Base-by-base conservation (phyloP, 2,888 invertebrate species). In the Trachelus tabidus region DNA sequence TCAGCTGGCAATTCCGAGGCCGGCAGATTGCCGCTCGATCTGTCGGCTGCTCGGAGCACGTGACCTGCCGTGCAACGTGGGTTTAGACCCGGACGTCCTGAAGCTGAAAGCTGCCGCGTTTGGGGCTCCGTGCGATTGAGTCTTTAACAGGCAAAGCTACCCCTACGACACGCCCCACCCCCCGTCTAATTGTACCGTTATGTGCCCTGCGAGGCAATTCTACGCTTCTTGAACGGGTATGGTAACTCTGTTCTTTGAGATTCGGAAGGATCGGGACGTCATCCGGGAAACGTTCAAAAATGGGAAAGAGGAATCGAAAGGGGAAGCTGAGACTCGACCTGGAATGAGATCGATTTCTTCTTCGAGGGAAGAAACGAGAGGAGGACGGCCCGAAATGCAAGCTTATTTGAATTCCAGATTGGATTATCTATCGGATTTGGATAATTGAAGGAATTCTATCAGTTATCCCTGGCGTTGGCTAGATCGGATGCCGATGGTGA, bases 391-490 rank as follows among this genome's bases (percentile, higher is more conserved):
- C 71, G 71, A 33, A 33, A 30, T 23, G 71, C 31, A 33, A 69
- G 80, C 87, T 89, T 87, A 88, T 89, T 89, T 89, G 88, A 89
- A 89, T 88, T 89, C 88, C 88, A 89, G 88, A 89, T 89, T 89
- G 87, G 88, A 89, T 89, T 89, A 88, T 88, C 87, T 85, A 87
- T 86, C 85, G 88, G 87, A 89, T 89, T 88, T 86, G 88, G 88
- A 89, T 88, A 88, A 89, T 88, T 85, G 84, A 82, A 85, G 83
- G 82, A 85, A 88, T 89, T 87, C 87, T 86, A 88, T 89, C 86
- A 84, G 87, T 87, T 85, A 85, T 83, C 82, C 81, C 81, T 83
- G 82, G 76, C 68, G 73, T 78, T 76, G 77, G 76, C 77, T 78
- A 77, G 80, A 69, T 80, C 79, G 73, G 35, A 34, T 73, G 75